Evolutionary conservation across 2,113 vertebrate species (phyloP).

Genomic region (Chiloscyllium plagiosum): DNA sequence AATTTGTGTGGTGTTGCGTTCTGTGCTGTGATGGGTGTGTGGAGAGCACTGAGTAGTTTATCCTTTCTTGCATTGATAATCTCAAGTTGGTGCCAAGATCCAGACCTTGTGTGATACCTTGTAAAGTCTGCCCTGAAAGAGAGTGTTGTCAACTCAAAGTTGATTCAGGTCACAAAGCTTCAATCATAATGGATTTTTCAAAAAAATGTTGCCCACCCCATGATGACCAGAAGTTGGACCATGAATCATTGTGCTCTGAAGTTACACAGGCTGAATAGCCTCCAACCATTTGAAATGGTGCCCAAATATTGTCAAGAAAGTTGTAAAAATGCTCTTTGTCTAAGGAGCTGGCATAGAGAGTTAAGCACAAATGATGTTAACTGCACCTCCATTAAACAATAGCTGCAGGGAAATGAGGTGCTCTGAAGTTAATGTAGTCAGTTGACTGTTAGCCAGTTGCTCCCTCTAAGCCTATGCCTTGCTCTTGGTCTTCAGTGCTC

Average conservation of each 20-base stretch:
- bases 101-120: background rate
- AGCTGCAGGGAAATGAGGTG: no score
- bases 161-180: background rate
- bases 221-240: background rate
- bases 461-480: no score
- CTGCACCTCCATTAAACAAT: background rate
- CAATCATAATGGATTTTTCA: background rate
- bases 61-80: background rate
- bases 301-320: background rate
- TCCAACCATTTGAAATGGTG: background rate
- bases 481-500: background rate
- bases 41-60: background rate
- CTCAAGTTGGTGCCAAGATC: background rate
- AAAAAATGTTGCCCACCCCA: background rate
- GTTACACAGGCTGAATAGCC: background rate
- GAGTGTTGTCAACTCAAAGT: background rate
- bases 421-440: background rate
- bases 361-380: background rate
- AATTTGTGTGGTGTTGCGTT: background rate
- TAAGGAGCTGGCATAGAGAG: background rate
- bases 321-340: background rate
- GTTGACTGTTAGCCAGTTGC: no score
- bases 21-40: background rate
- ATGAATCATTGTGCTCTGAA: background rate
- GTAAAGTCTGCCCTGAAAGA: background rate